Percentiles rank a stretch among this genome's conserved stretches.
Evolutionary conservation across 1,140 invertebrate genomes (phyloP).

Genomic region (Patella vulgata): DNA sequence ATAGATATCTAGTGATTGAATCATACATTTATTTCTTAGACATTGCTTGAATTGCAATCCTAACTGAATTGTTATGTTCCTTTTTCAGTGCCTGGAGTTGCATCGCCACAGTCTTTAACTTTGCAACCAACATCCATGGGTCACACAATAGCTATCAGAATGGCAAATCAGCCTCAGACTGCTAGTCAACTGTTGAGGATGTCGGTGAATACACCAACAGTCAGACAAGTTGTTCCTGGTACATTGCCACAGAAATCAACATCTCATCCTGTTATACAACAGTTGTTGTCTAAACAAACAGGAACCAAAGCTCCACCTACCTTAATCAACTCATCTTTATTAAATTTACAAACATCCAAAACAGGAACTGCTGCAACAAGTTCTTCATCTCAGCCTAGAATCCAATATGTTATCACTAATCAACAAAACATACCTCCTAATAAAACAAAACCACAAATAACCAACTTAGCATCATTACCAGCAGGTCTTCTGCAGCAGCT

Average conservation of each 20-base stretch:
- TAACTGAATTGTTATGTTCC: no score
- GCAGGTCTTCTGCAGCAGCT: slow-evolving; percentile 29
- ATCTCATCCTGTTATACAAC: slow-evolving; percentile 30
- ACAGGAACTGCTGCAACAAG: not conserved
- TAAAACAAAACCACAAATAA: slow-evolving; percentile 7
- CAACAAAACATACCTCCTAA: not conserved
- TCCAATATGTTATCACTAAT: not conserved
- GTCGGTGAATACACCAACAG: not conserved
- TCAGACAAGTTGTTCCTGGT: not conserved
- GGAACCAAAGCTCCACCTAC: no score
- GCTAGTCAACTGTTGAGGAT: slow-evolving; percentile 9
- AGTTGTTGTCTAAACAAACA: slow-evolving; percentile 5
- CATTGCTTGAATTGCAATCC: no score
- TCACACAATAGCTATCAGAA: not conserved
- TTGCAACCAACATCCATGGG: not conserved
- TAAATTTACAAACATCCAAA: not conserved
- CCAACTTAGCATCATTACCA: slow-evolving; percentile 10
- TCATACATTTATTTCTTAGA: no score
- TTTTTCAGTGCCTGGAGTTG: no score
- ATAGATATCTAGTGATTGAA: no score
- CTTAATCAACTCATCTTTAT: not conserved
- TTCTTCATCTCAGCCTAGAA: not conserved
- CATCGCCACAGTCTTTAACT: not conserved
- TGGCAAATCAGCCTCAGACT: not conserved
- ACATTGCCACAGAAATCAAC: slow-evolving; percentile 14